Evolutionary conservation across 2,888 invertebrate species (phyloP).

Genomic region (Abrostola tripartita): DNA sequence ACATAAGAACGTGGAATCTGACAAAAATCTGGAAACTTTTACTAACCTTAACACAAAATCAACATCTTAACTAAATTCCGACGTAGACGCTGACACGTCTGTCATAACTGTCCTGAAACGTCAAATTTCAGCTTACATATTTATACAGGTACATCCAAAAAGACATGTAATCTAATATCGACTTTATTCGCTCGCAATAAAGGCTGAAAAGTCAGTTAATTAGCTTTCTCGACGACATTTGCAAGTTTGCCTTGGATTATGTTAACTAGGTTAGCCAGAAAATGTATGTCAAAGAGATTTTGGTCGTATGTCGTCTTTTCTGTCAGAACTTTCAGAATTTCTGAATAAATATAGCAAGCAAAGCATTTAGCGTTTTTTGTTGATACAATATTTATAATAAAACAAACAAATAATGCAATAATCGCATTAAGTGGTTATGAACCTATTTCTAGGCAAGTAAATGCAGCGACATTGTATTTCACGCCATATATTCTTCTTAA

Average conservation of each 20-base stretch:
- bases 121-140: conserved; percentile 56
- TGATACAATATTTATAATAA: conserved; percentile 20
- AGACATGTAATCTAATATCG: conserved; percentile 18
- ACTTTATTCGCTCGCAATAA: conserved; percentile 41
- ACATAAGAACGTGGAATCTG: conserved; percentile 24
- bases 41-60: conserved; percentile 30
- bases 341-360: conserved; percentile 31
- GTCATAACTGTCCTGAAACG: conserved; percentile 62
- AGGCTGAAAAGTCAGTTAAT: conserved; percentile 35
- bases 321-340: conserved; percentile 31
- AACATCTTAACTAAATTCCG: conserved; percentile 44
- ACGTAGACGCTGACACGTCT: conserved; percentile 53
- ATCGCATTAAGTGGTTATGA: no score
- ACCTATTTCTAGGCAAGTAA: no score
- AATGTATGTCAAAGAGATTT: conserved; percentile 56
- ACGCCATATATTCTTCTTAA: no score
- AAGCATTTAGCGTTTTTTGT: conserved; percentile 27
- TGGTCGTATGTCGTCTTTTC: conserved; percentile 32
- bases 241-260: conserved; percentile 39
- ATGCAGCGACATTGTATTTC: no score
- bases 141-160: conserved; percentile 14
- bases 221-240: conserved; percentile 29
- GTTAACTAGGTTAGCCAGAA: conserved; percentile 60
- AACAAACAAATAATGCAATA: no score
- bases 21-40: conserved; percentile 38